Conservation (phyloP, 2,888 invertebrate species). For the Leptopilina syphax region DNA sequence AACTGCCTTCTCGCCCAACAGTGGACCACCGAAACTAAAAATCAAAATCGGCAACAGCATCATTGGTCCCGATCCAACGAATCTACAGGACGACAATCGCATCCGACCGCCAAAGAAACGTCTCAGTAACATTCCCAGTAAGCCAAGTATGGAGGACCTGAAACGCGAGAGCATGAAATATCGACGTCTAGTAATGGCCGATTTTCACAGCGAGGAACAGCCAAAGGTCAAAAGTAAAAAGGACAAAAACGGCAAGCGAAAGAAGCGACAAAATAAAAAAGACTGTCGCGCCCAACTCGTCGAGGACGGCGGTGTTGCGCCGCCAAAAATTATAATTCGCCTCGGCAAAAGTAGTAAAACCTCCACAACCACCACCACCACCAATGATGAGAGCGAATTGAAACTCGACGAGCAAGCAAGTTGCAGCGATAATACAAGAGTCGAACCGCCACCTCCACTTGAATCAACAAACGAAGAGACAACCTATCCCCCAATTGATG, state of each 20-base stretch:
- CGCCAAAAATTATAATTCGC: conserved; percentile 88
- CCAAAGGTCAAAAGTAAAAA: conserved; percentile 75
- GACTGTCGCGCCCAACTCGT: conserved; percentile 80
- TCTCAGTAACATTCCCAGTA: conserved; percentile 79
- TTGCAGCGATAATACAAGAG: conserved; percentile 53
- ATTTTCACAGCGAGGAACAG: conserved; percentile 83
- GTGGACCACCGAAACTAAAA: conserved; percentile 82
- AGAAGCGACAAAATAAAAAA: conserved; percentile 77
- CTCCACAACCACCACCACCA: not conserved
- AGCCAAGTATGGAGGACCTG: conserved; percentile 85
- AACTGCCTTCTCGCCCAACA: conserved; percentile 75
- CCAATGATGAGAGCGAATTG: conserved; percentile 24
- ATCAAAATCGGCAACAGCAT: conserved; percentile 85
- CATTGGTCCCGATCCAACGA: conserved; percentile 79
- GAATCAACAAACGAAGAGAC: conserved; percentile 47
- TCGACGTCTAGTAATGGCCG: conserved; percentile 89
- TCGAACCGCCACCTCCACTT: conserved; percentile 61
- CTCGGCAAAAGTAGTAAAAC: conserved; percentile 77
- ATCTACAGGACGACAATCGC: conserved; percentile 70
- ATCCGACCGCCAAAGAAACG: conserved; percentile 90
- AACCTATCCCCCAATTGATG: conserved; percentile 41
- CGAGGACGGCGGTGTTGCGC: conserved; percentile 79
- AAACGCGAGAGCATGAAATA: conserved; percentile 93
- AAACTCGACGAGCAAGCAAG: conserved; percentile 34
- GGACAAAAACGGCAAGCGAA: conserved; percentile 80